Evolutionary conservation across 2,888 invertebrate species (phyloP).

Genomic region (Sussaba pulchella): DNA sequence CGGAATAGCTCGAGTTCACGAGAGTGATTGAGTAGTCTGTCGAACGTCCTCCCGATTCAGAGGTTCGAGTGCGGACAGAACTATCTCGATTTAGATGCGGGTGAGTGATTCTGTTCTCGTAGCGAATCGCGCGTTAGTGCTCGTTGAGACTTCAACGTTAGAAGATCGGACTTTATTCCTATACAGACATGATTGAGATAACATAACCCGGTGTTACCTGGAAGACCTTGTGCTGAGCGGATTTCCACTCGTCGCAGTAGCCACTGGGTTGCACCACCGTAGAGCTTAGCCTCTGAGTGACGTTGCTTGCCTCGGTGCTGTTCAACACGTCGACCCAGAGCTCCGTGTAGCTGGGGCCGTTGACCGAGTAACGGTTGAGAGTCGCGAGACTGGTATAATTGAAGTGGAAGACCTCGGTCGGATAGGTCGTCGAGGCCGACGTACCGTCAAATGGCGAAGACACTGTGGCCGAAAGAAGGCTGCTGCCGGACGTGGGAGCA

Average conservation of each 20-base stretch:
- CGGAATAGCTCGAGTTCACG: slow-evolving; percentile 44
- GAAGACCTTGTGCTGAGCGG: slow-evolving; percentile 92
- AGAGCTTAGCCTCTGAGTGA: slow-evolving; percentile 84
- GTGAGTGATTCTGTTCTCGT: neutral
- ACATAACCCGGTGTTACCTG: slow-evolving; percentile 84
- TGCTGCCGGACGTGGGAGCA: slow-evolving; percentile 82
- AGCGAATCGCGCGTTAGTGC: neutral
- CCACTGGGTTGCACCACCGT: slow-evolving; percentile 78
- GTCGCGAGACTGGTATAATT: slow-evolving; percentile 79
- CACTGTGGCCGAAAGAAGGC: slow-evolving; percentile 83
- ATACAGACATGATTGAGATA: neutral
- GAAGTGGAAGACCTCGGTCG: slow-evolving; percentile 79
- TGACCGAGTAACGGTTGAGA: slow-evolving; percentile 79
- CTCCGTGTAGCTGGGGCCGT: slow-evolving; percentile 85
- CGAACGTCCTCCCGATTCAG: slow-evolving; percentile 40
- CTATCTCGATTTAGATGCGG: slow-evolving; percentile 2
- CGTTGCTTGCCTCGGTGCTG: slow-evolving; percentile 85
- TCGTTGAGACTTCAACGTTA: neutral
- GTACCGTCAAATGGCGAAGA: slow-evolving; percentile 84
- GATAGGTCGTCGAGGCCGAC: slow-evolving; percentile 77
- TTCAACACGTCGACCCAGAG: slow-evolving; percentile 86
- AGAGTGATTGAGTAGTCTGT: slow-evolving; percentile 20
- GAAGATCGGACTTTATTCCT: neutral
- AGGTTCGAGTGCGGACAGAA: slow-evolving; percentile 33
- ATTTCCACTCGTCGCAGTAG: slow-evolving; percentile 91